Percentiles rank a stretch among this genome's conserved stretches.
Conservation (phyloP, 2,113 vertebrate species). For the Pterocles burchelli region DNA sequence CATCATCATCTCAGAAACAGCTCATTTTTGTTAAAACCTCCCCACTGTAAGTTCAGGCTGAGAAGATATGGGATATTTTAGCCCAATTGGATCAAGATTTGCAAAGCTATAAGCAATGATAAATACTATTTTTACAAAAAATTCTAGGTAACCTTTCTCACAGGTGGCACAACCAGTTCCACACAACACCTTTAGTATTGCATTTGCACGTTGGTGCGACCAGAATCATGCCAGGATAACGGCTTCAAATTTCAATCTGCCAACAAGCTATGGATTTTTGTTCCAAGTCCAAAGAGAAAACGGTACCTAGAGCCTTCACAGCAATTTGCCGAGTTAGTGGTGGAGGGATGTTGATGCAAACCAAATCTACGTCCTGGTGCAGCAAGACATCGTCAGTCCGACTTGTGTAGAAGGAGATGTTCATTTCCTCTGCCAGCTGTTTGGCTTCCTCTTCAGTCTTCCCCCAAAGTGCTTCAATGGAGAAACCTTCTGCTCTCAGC, state of each 20-base stretch:
- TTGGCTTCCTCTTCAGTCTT: constrained; percentile 92
- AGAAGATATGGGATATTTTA: background rate
- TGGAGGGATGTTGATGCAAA: constrained; percentile 96
- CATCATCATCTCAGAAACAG: background rate
- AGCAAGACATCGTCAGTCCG: constrained; percentile 91
- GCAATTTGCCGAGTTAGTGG: constrained; percentile 94
- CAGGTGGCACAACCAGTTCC: background rate
- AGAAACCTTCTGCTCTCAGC: constrained; percentile 92
- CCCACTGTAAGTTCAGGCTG: background rate
- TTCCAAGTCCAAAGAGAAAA: background rate
- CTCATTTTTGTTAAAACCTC: background rate
- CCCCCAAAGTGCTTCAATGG: constrained; percentile 92
- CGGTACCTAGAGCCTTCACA: constrained; percentile 93
- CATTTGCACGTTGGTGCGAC: background rate
- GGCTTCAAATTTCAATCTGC: background rate
- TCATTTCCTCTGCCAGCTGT: constrained; percentile 87
- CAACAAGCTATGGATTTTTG: rapidly evolving
- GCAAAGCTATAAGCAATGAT: background rate
- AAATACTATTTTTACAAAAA: background rate
- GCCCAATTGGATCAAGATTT: background rate
- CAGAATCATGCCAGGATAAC: background rate
- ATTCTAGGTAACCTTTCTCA: background rate
- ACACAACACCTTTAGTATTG: background rate
- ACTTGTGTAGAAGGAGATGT: constrained; percentile 93
- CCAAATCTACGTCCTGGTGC: constrained; percentile 94